Percentiles rank a stretch among this genome's conserved stretches.
phyloP scores from a whole-genome alignment of 2,797 vertebrate genomes.

The Eutrigla gurnardus region DNA sequence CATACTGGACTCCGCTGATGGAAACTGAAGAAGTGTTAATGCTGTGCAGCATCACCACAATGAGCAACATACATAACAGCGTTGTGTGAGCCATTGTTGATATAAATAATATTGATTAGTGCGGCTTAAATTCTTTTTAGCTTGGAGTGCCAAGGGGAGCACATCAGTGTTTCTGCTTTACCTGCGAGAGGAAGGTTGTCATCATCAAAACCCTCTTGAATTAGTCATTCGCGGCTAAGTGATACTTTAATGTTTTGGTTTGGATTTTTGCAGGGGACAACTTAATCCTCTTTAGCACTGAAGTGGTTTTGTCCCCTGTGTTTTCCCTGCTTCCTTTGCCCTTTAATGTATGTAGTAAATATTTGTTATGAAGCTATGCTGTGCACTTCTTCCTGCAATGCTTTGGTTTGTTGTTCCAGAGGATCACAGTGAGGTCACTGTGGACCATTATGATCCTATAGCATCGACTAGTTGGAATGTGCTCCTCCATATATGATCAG shows the following conservation, averaged over 20 bases:
- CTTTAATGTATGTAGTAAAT: slow-evolving; percentile 32
- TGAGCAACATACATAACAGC: background rate
- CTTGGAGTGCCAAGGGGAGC: background rate
- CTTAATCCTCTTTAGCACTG: slow-evolving; percentile 56
- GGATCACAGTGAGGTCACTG: slow-evolving; percentile 23
- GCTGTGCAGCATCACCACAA: background rate
- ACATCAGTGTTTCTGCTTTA: background rate
- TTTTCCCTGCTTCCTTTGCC: slow-evolving; percentile 27
- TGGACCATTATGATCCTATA: slow-evolving; percentile 10
- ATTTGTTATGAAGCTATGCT: slow-evolving; percentile 1
- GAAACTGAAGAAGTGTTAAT: slow-evolving; percentile 18
- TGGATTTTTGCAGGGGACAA: slow-evolving; percentile 36
- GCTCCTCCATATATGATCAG: background rate
- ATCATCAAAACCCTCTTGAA: slow-evolving; percentile 11
- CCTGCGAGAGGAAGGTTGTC: background rate
- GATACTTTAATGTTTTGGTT: slow-evolving; percentile 37
- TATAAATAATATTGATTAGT: slow-evolving; percentile 10
- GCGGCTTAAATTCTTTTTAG: slow-evolving; percentile 11
- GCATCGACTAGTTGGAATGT: background rate
- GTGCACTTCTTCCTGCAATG: background rate
- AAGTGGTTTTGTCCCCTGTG: slow-evolving; percentile 28
- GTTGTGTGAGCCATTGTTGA: slow-evolving; percentile 2
- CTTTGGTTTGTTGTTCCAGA: slow-evolving; percentile 21
- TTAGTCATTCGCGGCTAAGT: slow-evolving; percentile 2
- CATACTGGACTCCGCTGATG: slow-evolving; percentile 3